phyloP scores from a whole-genome alignment of 1,140 invertebrate genomes.

The Trichonephila clavipes region DNA sequence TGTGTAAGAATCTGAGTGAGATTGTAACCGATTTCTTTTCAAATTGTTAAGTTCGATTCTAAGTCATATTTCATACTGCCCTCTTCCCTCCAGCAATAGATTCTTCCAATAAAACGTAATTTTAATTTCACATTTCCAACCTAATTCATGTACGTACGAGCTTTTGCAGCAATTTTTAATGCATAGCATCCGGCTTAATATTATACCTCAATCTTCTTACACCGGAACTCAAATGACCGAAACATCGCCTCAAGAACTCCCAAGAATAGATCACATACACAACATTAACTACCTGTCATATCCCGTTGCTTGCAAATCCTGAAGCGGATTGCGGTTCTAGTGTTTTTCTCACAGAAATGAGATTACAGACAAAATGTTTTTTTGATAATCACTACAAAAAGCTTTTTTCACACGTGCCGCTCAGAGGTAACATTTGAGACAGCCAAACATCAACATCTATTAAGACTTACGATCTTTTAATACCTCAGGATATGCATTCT shows the following conservation, averaged over 20 bases:
- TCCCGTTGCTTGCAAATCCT: not conserved
- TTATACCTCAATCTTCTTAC: not conserved
- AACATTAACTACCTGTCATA: not conserved
- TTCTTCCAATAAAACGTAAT: too few relatives aligned
- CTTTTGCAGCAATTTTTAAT: not conserved
- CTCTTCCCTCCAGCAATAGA: not conserved
- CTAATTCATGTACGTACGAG: not conserved
- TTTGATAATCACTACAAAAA: slow-evolving; percentile 4
- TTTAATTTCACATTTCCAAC: not conserved
- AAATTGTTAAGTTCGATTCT: too few relatives aligned
- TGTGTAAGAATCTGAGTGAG: too few relatives aligned
- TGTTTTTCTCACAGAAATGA: slow-evolving; percentile 11
- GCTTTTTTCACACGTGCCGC: not conserved
- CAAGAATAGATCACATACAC: not conserved
- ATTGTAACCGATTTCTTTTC: too few relatives aligned
- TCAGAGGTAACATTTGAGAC: not conserved
- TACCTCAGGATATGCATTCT: not conserved
- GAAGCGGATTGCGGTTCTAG: not conserved
- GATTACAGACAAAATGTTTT: not conserved
- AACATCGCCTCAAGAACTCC: not conserved
- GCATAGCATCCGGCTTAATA: not conserved
- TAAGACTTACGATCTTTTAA: slow-evolving; percentile 1
- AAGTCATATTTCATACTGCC: too few relatives aligned
- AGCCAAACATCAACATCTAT: not conserved
- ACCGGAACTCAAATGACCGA: not conserved